phyloP scores from a whole-genome alignment of 2,888 invertebrate species.

The Hypolimnas misippus region DNA sequence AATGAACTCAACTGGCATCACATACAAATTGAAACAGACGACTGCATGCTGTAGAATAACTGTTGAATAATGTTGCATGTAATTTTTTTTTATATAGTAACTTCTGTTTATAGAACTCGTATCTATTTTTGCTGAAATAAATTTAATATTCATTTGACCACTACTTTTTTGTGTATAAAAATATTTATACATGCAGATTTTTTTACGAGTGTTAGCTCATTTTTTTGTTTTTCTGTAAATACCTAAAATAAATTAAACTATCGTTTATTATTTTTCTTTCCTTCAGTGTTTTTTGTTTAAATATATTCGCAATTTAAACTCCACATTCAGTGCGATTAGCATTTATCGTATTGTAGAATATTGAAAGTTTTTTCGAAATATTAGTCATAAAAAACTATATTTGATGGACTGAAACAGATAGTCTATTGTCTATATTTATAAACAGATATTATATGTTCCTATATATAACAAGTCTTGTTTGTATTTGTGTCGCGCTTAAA shows the following conservation, averaged over 20 bases:
- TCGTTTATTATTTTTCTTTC: too few relatives aligned
- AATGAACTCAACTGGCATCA: slow-evolving; percentile 27
- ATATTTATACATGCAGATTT: neutral
- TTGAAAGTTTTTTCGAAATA: neutral
- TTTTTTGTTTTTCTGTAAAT: too few relatives aligned
- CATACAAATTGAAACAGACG: slow-evolving; percentile 18
- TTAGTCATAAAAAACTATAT: neutral
- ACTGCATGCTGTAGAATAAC: neutral
- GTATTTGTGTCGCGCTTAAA: neutral
- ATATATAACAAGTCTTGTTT: neutral
- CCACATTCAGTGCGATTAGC: neutral
- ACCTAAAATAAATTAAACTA: too few relatives aligned
- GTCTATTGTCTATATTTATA: neutral
- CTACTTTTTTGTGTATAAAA: neutral
- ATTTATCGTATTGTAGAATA: neutral
- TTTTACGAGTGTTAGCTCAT: neutral
- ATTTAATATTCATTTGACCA: too few relatives aligned
- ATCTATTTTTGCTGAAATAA: too few relatives aligned
- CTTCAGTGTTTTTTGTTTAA: too few relatives aligned
- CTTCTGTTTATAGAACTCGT: too few relatives aligned
- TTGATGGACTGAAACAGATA: neutral
- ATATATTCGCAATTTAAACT: neutral
- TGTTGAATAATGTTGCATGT: too few relatives aligned
- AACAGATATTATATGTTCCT: neutral
- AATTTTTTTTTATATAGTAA: too few relatives aligned